phyloP scores from a whole-genome alignment of 53 echinoderm and acorn worm species.

The Arbacia lixula region DNA sequence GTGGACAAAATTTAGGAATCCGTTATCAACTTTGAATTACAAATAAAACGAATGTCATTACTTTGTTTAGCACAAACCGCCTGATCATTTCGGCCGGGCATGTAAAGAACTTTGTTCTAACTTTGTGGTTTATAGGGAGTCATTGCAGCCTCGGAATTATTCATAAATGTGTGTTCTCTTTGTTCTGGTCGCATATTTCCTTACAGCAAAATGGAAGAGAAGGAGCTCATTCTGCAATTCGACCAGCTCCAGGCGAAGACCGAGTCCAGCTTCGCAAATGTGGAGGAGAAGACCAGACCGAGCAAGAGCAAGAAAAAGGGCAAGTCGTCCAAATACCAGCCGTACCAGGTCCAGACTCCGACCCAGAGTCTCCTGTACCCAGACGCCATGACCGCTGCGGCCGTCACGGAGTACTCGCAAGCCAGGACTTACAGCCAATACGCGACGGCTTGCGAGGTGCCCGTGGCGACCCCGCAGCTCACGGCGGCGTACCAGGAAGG shows the following conservation, averaged over 20 bases:
- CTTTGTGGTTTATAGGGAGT: too few relatives aligned
- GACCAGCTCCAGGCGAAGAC: slow-evolving; percentile 98
- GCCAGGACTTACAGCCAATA: slow-evolving; percentile 81
- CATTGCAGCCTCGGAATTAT: too few relatives aligned
- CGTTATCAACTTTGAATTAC: too few relatives aligned
- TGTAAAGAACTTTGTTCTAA: too few relatives aligned
- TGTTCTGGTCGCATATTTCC: too few relatives aligned
- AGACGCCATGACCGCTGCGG: slow-evolving; percentile 77
- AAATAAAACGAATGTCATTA: too few relatives aligned
- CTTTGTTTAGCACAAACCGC: too few relatives aligned
- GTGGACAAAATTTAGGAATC: too few relatives aligned
- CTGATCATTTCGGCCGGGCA: too few relatives aligned
- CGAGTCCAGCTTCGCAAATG: slow-evolving; percentile 81
- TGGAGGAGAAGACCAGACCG: slow-evolving; percentile 83
- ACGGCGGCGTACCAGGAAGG: slow-evolving; percentile 93
- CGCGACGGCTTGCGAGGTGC: slow-evolving; percentile 82
- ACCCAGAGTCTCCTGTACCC: slow-evolving; percentile 43
- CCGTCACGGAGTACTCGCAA: slow-evolving; percentile 78
- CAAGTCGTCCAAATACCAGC: slow-evolving; percentile 83
- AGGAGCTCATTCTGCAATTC: slow-evolving; percentile 81
- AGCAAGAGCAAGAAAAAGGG: slow-evolving; percentile 84
- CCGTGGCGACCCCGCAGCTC: slow-evolving; percentile 79
- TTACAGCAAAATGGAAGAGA: slow-evolving; percentile 95
- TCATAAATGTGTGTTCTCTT: too few relatives aligned
- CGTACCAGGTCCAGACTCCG: slow-evolving; percentile 81